Conservation (phyloP, 2,888 invertebrate species). For the Epistrophe eligans region DNA sequence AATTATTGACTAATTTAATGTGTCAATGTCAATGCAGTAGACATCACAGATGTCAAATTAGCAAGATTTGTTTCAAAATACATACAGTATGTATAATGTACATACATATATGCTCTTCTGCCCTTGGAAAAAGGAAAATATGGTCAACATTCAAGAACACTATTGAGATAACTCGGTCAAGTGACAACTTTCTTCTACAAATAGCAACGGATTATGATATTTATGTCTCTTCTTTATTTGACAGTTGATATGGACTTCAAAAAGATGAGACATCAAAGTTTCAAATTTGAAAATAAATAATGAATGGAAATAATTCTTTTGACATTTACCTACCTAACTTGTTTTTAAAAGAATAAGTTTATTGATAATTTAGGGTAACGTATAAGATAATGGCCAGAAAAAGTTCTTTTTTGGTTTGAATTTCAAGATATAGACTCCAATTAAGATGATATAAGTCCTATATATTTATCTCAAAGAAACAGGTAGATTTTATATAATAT, state of each 20-base stretch:
- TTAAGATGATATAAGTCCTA: no score
- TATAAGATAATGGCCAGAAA: no score
- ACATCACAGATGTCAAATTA: conserved; percentile 43
- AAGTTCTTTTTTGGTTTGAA: no score
- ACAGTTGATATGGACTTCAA: neutral
- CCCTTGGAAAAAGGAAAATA: neutral
- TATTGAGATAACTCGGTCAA: neutral
- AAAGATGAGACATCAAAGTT: neutral
- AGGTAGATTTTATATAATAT: no score
- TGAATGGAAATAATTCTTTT: no score
- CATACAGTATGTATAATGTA: no score
- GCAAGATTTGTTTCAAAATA: conserved; percentile 1
- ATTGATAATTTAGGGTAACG: no score
- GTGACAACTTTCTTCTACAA: neutral
- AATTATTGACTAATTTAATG: conserved; percentile 39
- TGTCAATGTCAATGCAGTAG: conserved; percentile 54
- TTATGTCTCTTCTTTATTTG: conserved; percentile 5
- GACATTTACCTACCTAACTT: no score
- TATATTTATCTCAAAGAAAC: no score
- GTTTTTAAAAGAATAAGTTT: no score
- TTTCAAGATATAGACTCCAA: no score
- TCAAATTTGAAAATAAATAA: neutral
- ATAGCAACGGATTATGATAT: neutral
- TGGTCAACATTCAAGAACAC: neutral
- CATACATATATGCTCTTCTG: neutral